phyloP scores from a whole-genome alignment of 2,113 vertebrate species.

The Echinops telfairi region DNA sequence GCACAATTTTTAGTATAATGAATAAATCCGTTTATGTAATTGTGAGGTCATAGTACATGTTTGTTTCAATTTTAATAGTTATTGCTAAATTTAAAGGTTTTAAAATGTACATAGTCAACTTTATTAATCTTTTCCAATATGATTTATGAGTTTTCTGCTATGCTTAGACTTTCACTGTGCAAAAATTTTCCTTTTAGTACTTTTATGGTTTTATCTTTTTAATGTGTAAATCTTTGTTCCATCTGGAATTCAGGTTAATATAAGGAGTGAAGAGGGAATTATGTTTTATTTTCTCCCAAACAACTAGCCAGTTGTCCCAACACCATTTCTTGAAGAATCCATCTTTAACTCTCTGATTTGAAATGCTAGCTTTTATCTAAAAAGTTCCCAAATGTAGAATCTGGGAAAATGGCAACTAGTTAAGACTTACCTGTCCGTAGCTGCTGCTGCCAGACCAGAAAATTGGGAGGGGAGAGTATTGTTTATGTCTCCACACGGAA shows the following conservation, averaged over 20 bases:
- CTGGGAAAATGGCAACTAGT: too few species aligned
- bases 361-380: slow-evolving; percentile 54
- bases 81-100: slow-evolving; percentile 60
- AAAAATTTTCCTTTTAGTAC: slow-evolving; percentile 32
- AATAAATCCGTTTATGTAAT: slow-evolving; percentile 56
- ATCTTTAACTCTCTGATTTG: slow-evolving; percentile 68
- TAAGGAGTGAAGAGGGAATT: slow-evolving; percentile 61
- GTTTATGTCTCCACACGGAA: too few species aligned
- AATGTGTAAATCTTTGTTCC: slow-evolving; percentile 70
- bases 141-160: slow-evolving; percentile 43
- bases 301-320: slow-evolving; percentile 60
- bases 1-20: background rate
- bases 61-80: slow-evolving; percentile 63
- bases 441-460: too few species aligned
- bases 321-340: slow-evolving; percentile 65
- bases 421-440: too few species aligned
- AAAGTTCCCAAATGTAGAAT: slow-evolving; percentile 2
- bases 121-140: slow-evolving; percentile 54
- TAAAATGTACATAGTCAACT: slow-evolving; percentile 33
- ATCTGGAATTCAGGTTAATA: slow-evolving; percentile 67
- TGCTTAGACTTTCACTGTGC: slow-evolving; percentile 37
- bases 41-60: slow-evolving; percentile 5
- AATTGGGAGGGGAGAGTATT: too few species aligned
- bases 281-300: slow-evolving; percentile 65
- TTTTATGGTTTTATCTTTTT: slow-evolving; percentile 69